Evolutionary conservation across 2,113 vertebrate species (phyloP), one percentile per base, ranked within the genome.

Genomic region (Hemibagrus wyckioides): DNA sequence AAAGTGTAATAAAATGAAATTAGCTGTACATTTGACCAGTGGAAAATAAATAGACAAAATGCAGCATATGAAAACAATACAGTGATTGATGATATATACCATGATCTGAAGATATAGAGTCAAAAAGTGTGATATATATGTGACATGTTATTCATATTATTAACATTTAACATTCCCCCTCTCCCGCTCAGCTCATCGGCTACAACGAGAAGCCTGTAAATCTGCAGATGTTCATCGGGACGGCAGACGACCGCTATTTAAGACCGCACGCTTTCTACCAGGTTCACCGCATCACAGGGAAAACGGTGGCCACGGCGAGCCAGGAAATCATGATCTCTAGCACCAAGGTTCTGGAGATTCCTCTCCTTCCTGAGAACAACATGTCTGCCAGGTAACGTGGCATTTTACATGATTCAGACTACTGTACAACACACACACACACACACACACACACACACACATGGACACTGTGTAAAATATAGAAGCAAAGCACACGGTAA

Each of bases 181-280:
- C 33, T 63, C 56, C 79, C 28, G n/a, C 44, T 19, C 57, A 99
- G 98, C 97, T 99, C 89, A 93, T 95, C 90, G 98, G 98, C 92
- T 99, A 98, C 93, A 98, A 83, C 2, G 98, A 99, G 91, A 99
- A 99, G 92, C 97, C 97, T 0, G 92, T 99, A 92, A 99, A 98
- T 94, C 94, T 99, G 48, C 98, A 99, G 89, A 99, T 99, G 98
- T 99, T 99, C 95, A 99, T 99, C 1, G 98, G 98, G 67, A 99
- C 98, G 0, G 98, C 98, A 57, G 98, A 99, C 80, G 98, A 99
- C 92, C 97, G 98, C 69, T 99, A 99, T 94, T 92, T 99, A 88
- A 95, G 98, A 90, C 97, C 98, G 67, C 98, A 99, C 13, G 98
- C 98, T 0, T 99, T 99, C 95, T 99, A 99, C 94, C 98, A 99